phyloP scores from a whole-genome alignment of 2,888 invertebrate species.

The Quadriops clusia region DNA sequence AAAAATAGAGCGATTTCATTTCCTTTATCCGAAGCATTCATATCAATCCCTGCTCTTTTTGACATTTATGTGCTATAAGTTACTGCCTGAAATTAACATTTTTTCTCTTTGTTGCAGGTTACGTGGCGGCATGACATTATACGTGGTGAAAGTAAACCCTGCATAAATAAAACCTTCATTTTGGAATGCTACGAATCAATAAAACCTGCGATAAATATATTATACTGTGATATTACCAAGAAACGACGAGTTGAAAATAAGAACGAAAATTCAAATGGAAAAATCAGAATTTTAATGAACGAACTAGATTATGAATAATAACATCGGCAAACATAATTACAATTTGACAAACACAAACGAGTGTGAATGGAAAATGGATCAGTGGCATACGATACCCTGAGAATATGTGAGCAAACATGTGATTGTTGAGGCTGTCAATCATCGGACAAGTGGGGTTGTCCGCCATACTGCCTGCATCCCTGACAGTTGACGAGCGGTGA shows the following conservation, averaged over 20 bases:
- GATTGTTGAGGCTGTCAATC: slow-evolving; percentile 35
- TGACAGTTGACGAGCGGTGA: slow-evolving; percentile 32
- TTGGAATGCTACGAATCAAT: slow-evolving; percentile 1
- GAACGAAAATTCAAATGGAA: too few species aligned
- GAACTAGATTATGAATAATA: neutral
- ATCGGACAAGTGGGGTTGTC: slow-evolving; percentile 29
- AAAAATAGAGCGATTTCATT: slow-evolving; percentile 21
- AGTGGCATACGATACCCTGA: slow-evolving; percentile 27
- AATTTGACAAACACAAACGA: slow-evolving; percentile 4
- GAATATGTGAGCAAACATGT: slow-evolving; percentile 30
- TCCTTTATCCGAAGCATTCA: slow-evolving; percentile 21
- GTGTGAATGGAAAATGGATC: too few species aligned
- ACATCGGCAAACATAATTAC: neutral
- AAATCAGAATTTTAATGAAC: slow-evolving; percentile 5
- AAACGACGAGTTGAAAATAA: too few species aligned
- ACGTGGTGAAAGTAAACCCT: too few species aligned
- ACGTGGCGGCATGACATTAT: too few species aligned
- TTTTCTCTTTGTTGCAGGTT: slow-evolving; percentile 14
- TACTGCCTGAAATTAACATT: slow-evolving; percentile 17
- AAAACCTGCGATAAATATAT: slow-evolving; percentile 3
- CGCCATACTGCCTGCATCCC: slow-evolving; percentile 32
- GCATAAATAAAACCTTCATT: too few species aligned
- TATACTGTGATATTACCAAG: too few species aligned
- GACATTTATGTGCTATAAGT: slow-evolving; percentile 14
- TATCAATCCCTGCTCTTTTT: slow-evolving; percentile 20